Evolutionary conservation across 2,888 invertebrate species (phyloP).

Genomic region (Willowsia nigromaculata): DNA sequence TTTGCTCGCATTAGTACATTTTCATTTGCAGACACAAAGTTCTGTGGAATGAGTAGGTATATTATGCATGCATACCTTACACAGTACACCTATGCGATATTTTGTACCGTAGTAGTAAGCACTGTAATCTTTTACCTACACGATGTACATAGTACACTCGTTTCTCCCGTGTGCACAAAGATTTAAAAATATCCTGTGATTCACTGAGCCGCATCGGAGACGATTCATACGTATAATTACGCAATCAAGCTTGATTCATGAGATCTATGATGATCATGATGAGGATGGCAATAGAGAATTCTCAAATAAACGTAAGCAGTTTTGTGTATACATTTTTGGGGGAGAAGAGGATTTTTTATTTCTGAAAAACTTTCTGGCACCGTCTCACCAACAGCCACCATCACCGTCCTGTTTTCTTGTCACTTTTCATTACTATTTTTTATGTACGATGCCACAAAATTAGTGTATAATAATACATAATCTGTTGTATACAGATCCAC

Average conservation of each 20-base stretch:
- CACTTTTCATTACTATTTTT: constrained; percentile 31
- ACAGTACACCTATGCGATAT: too few relatives aligned
- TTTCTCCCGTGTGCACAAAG: constrained; percentile 6
- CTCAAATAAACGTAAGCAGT: background rate
- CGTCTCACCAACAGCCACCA: constrained; percentile 22
- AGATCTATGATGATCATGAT: constrained; percentile 40
- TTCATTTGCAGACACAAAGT: background rate
- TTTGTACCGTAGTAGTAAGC: background rate
- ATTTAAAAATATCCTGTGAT: constrained; percentile 65
- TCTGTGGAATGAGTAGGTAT: too few relatives aligned
- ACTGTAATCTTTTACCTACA: background rate
- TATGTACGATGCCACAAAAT: background rate
- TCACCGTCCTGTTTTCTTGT: constrained; percentile 24
- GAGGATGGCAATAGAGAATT: background rate
- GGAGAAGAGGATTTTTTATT: background rate
- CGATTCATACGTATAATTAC: constrained; percentile 66
- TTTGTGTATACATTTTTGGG: constrained; percentile 27
- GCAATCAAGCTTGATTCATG: constrained; percentile 65
- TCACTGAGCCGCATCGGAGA: constrained; percentile 62
- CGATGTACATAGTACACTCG: background rate
- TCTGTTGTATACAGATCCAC: background rate
- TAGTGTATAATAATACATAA: constrained; percentile 14
- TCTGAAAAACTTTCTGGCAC: constrained; percentile 43
- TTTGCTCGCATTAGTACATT: background rate
- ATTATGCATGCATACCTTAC: too few relatives aligned